Base-by-base conservation (phyloP, 2,797 vertebrate genomes). In the Chaunax sp. region DNA sequence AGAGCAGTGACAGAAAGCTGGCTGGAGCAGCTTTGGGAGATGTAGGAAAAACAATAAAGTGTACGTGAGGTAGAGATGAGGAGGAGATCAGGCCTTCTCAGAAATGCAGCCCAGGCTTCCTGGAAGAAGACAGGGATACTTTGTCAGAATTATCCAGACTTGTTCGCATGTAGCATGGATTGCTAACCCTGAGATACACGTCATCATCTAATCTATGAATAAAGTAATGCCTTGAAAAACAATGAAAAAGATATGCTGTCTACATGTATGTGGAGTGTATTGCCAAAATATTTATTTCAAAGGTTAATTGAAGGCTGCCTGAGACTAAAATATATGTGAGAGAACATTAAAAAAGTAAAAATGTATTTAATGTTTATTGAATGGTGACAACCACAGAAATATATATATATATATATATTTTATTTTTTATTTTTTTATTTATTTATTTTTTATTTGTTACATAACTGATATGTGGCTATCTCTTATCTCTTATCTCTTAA, bases 11-110 rank as follows among this genome's bases (percentile, higher is more conserved):
- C 20, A 55, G 49, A 62, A 23, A 47, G 51, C 44, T 71, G 52
- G 56, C 60, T 38, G 40, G 23, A 60, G 22, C 44, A 73, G 10
- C 65, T 58, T 43, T 55, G 16, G 13, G 38, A 61, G 16, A 14
- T 40, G 23, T 25, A n/a, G n/a, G 12, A 55, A 69, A 68, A 59
- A 69, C 25, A 53, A 62, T n/a, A 9, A 37, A 61, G 57, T 63
- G 60, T 69, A 73, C 70, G 41, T 41, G 41, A 82, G 49, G 52
- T 69, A 74, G 28, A 69, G 4, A 69, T 40, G 50, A 62, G 45
- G 44, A 64, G 37, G 7, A 63, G 54, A 72, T 56, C 45, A 62
- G 41, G 38, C 49, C 64, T 63, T 47, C 45, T 63, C 52, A 72
- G 64, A 85, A 54, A 72, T 1, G 44, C 16, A 43, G 40, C 15